phyloP scores from a whole-genome alignment of 2,797 vertebrate genomes.

The Thripadectes ignobilis region DNA sequence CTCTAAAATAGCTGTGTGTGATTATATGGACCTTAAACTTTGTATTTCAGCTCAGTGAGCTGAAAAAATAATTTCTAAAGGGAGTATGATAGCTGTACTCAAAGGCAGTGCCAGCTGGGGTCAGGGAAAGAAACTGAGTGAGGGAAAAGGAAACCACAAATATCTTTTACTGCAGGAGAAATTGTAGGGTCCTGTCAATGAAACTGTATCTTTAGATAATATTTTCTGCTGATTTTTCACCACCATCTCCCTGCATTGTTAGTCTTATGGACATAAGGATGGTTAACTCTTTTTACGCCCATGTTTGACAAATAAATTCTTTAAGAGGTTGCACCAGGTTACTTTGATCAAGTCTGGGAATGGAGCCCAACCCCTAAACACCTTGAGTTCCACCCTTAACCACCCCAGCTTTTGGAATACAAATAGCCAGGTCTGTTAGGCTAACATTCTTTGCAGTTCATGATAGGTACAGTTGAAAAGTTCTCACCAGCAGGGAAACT shows the following conservation, averaged over 20 bases:
- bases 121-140: neutral
- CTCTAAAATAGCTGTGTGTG: neutral
- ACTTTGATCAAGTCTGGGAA: constrained; percentile 12
- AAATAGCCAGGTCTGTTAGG: neutral
- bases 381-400: neutral
- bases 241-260: neutral
- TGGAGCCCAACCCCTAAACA: neutral
- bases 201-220: neutral
- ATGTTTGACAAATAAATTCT: neutral
- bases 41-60: constrained; percentile 36
- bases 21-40: constrained; percentile 37
- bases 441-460: neutral
- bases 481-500: neutral
- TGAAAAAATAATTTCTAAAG: constrained; percentile 24
- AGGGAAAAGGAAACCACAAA: neutral
- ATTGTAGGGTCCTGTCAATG: neutral
- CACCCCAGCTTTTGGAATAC: neutral
- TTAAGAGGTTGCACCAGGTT: neutral
- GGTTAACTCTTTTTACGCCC: neutral
- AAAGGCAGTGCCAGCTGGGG: constrained; percentile 27
- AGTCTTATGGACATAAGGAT: neutral
- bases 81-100: constrained; percentile 7
- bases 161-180: neutral
- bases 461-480: neutral
- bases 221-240: neutral